phyloP scores from a whole-genome alignment of 2,113 vertebrate genomes.

The Entomyzon cyanotis region DNA sequence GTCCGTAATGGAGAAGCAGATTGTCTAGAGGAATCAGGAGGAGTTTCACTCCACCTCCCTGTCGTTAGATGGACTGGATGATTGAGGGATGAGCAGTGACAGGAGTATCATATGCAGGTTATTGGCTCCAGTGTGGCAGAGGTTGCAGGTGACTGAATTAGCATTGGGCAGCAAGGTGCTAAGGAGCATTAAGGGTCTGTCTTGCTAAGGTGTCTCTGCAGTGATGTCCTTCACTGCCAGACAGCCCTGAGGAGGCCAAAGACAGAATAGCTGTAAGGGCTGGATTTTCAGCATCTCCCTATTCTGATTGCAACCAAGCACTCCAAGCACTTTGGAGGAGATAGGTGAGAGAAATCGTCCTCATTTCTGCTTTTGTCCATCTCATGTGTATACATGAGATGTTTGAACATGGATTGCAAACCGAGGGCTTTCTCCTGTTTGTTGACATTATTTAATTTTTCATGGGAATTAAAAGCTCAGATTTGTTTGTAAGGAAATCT shows the following conservation, averaged over 20 bases:
- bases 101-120: conserved; percentile 19
- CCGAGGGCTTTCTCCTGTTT: background rate
- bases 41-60: conserved; percentile 42
- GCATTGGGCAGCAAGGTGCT: background rate
- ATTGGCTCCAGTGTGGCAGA: conserved; percentile 21
- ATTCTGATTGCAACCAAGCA: background rate
- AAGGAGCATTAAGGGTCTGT: background rate
- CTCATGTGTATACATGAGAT: background rate
- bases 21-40: conserved; percentile 53
- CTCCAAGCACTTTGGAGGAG: background rate
- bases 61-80: conserved; percentile 58
- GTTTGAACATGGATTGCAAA: background rate
- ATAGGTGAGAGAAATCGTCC: background rate
- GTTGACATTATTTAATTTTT: background rate
- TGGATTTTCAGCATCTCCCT: background rate
- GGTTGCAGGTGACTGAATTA: background rate
- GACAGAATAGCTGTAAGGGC: background rate
- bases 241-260: background rate
- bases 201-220: background rate
- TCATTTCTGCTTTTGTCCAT: background rate
- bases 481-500: background rate
- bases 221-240: background rate
- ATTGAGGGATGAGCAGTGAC: conserved; percentile 62
- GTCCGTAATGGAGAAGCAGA: conserved; percentile 78
- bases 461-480: background rate